These are phyloP conservation scores for Contarinia nasturtii DNA, from an alignment of 1,140 invertebrate genomes.

Conservation along the genomic window DNA sequence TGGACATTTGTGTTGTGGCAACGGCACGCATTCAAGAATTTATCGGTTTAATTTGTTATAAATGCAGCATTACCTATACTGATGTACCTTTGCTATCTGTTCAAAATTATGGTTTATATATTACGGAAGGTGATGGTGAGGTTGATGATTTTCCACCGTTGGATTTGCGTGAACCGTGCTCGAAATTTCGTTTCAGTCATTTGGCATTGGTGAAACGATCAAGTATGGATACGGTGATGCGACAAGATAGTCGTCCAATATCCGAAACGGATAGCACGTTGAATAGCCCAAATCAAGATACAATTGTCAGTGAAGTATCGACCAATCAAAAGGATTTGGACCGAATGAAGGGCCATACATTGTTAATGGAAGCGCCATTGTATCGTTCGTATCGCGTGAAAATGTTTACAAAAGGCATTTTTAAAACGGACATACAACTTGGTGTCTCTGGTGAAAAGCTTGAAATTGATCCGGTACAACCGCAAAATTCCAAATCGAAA, in stretches of 20 bases:
- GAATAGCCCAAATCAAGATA: conserved; percentile 4
- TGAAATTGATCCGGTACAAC: conserved; percentile 69
- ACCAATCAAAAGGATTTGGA: conserved; percentile 28
- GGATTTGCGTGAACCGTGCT: conserved; percentile 67
- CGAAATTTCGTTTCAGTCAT: conserved; percentile 81
- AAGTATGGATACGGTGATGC: conserved; percentile 17
- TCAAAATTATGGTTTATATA: conserved; percentile 64
- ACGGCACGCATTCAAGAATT: conserved; percentile 77
- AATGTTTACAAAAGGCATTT: conserved; percentile 56
- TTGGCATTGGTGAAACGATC: conserved; percentile 64
- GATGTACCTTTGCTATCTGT: conserved; percentile 35
- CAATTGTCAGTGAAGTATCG: conserved; percentile 11
- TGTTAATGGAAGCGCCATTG: conserved; percentile 58
- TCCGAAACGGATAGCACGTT: conserved; percentile 17
- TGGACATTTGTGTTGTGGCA: conserved; percentile 59
- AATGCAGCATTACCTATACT: conserved; percentile 43
- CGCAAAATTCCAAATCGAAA: conserved; percentile 49
- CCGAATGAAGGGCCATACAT: conserved; percentile 46
- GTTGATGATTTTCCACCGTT: conserved; percentile 87
- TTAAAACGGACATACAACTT: conserved; percentile 65
- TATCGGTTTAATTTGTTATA: conserved; percentile 84
- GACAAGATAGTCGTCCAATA: conserved; percentile 24
- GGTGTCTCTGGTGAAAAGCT: conserved; percentile 79
- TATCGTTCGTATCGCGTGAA: conserved; percentile 69
- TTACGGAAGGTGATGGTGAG: conserved; percentile 94